These are phyloP conservation scores for Pinctada fucata DNA, from an alignment of 2,888 invertebrate genomes.

Conservation along the genomic window DNA sequence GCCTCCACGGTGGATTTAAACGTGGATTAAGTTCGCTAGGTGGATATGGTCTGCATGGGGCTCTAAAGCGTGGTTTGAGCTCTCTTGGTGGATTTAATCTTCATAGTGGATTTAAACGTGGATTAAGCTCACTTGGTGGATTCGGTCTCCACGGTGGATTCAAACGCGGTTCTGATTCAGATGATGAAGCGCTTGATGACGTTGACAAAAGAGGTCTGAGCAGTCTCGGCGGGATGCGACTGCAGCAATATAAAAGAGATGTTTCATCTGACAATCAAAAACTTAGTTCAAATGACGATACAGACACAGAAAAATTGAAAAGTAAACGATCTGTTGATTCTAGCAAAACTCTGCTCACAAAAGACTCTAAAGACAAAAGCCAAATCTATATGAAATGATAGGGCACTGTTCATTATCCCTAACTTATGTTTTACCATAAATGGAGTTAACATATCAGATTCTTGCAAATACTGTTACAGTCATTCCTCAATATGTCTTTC, in stretches of 20 bases:
- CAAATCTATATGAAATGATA: too few relatives aligned
- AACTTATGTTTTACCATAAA: too few relatives aligned
- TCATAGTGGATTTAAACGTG: conserved; percentile 21
- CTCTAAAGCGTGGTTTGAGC: conserved; percentile 10
- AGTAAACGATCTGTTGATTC: too few relatives aligned
- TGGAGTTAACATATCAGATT: too few relatives aligned
- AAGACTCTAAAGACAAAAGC: too few relatives aligned
- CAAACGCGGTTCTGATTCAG: conserved; percentile 8
- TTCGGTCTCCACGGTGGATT: conserved; percentile 16
- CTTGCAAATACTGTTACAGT: too few relatives aligned
- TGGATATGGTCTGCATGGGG: not conserved
- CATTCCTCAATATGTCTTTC: too few relatives aligned
- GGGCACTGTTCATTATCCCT: too few relatives aligned
- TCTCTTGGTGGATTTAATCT: conserved; percentile 7
- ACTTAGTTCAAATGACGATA: too few relatives aligned
- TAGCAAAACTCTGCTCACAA: too few relatives aligned
- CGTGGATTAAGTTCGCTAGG: conserved; percentile 3
- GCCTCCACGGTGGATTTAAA: conserved; percentile 12
- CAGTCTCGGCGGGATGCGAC: conserved; percentile 7
- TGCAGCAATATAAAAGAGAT: conserved; percentile 12
- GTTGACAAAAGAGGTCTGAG: conserved; percentile 4
- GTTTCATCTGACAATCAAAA: not conserved
- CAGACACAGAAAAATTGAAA: too few relatives aligned
- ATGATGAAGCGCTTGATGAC: not conserved
- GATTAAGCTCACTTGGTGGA: conserved; percentile 15